Evolutionary conservation across 1,140 invertebrate genomes (phyloP).

Genomic region (Camponotus pennsylvanicus): DNA sequence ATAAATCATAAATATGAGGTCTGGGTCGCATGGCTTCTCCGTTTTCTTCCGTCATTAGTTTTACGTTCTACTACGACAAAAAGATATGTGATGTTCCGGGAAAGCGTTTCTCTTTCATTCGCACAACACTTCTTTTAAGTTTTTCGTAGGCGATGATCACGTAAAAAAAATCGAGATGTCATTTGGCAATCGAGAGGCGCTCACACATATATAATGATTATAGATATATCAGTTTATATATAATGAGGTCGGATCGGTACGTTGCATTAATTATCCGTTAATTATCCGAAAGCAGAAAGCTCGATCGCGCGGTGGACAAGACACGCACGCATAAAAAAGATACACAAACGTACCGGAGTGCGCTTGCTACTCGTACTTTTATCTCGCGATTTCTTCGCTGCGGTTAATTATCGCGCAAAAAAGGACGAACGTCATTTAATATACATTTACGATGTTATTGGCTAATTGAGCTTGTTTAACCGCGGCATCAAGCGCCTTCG

Average conservation of each 20-base stretch:
- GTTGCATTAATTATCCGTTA: constrained; percentile 32
- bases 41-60: not conserved
- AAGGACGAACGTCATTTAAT: constrained; percentile 57
- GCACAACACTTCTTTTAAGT: not conserved
- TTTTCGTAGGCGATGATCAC: not conserved
- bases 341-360: constrained; percentile 16
- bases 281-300: constrained; percentile 1
- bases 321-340: not conserved
- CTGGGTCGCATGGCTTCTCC: not conserved
- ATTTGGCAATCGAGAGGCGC: constrained; percentile 18
- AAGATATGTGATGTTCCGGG: not conserved
- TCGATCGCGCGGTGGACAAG: not conserved
- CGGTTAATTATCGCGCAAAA: constrained; percentile 64
- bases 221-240: too few species aligned
- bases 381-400: constrained; percentile 16
- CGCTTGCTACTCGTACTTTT: not conserved
- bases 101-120: constrained; percentile 35
- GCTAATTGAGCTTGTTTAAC: constrained; percentile 61
- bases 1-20: not conserved
- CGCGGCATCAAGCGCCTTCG: constrained; percentile 41
- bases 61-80: not conserved
- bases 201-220: not conserved
- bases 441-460: constrained; percentile 50
- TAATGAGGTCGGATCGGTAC: not conserved
- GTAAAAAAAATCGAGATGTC: constrained; percentile 59